phyloP scores from a whole-genome alignment of 2,113 vertebrate genomes.

The Silurus glanis region DNA sequence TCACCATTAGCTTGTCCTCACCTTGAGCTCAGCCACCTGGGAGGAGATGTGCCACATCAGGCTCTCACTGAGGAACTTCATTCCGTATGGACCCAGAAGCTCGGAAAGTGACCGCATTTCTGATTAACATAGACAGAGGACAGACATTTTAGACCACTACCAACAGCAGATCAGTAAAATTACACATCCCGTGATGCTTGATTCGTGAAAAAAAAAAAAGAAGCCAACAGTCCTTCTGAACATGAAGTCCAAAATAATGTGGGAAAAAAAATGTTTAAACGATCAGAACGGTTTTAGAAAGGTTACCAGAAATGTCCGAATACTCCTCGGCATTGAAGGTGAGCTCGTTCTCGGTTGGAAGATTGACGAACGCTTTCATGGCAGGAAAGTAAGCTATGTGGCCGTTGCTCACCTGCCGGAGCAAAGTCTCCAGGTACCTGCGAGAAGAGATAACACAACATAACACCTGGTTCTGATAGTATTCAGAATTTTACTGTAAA shows the following conservation, averaged over 20 bases:
- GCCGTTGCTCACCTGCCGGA: constrained; percentile 97
- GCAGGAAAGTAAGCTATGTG: constrained; percentile 99
- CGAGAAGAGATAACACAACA: constrained; percentile 9
- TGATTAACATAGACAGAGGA: constrained; percentile 67
- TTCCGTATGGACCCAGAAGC: constrained; percentile 96
- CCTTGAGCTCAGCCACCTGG: constrained; percentile 98
- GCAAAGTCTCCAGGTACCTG: constrained; percentile 97
- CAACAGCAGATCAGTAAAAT: background rate
- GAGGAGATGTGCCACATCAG: constrained; percentile 99
- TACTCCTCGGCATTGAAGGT: constrained; percentile 99
- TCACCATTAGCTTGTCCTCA: constrained; percentile 59
- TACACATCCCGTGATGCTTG: too few relatives aligned
- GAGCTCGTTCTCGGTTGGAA: constrained; percentile 96
- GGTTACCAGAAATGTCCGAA: constrained; percentile 95
- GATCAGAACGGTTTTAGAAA: background rate
- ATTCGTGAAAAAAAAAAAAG: background rate
- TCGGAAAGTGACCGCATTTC: constrained; percentile 98
- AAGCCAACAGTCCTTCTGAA: background rate
- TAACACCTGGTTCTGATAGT: background rate
- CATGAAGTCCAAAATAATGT: background rate
- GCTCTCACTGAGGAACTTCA: constrained; percentile 99
- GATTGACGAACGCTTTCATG: constrained; percentile 99
- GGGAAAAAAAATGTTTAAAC: background rate
- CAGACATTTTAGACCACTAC: background rate
- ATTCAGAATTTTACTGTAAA: background rate